phyloP scores from a whole-genome alignment of 2,888 invertebrate species.

The Spialia ferax region DNA sequence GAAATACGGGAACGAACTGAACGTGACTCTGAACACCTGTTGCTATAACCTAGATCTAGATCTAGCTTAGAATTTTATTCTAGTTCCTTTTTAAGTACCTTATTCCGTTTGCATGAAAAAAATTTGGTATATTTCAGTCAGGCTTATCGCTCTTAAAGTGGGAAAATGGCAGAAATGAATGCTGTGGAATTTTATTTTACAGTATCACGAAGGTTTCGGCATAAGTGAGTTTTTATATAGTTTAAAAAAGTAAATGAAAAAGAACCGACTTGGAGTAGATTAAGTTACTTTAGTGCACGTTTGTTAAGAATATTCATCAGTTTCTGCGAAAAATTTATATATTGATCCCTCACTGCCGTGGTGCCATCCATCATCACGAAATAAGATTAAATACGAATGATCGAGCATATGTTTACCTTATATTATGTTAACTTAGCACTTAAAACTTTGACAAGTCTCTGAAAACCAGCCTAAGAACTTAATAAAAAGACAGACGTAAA shows the following conservation, averaged over 20 bases:
- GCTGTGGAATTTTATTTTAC: slow-evolving; percentile 8
- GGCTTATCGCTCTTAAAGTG: slow-evolving; percentile 11
- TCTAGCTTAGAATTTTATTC: slow-evolving; percentile 39
- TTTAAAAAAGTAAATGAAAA: background rate
- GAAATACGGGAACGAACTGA: slow-evolving; percentile 39
- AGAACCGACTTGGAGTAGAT: background rate
- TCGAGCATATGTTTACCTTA: too few species aligned
- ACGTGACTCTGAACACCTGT: slow-evolving; percentile 47
- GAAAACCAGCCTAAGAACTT: too few species aligned
- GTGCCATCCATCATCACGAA: background rate
- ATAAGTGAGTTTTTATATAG: background rate
- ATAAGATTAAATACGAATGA: background rate
- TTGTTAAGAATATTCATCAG: background rate
- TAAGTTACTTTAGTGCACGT: background rate
- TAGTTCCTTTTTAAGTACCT: slow-evolving; percentile 33
- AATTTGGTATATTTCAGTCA: slow-evolving; percentile 17
- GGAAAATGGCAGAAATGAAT: background rate
- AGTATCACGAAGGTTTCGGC: slow-evolving; percentile 18
- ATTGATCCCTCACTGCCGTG: background rate
- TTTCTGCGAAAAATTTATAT: background rate
- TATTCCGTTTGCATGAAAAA: slow-evolving; percentile 19
- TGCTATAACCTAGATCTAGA: slow-evolving; percentile 43
- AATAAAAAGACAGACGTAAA: too few species aligned
- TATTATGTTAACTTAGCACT: background rate
- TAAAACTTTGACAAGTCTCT: too few species aligned